Base-by-base conservation (phyloP, 2,888 invertebrate genomes). In the Hesperia comma region DNA sequence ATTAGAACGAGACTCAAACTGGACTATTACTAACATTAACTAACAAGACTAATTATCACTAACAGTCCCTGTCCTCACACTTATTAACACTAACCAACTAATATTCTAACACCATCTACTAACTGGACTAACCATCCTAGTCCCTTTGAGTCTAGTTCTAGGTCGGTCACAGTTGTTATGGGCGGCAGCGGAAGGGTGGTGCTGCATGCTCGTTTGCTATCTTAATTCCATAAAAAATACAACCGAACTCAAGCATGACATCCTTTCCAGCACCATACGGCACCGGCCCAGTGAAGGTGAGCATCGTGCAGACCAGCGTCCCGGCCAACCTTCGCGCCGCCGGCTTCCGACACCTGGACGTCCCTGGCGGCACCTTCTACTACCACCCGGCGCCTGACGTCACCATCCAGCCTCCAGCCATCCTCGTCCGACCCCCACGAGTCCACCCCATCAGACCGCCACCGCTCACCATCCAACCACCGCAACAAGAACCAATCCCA, bases 351-450 rank as follows among this genome's bases (percentile, higher is more conserved):
- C 72, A 78, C 0, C 63, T 86, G 33, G 72, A 79, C 1, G 86
- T 90, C 0, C 83, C 83, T 0, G 89, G 89, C 0, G 90, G 90
- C 6, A 79, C 77, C 3, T 79, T 90, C 75, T 87, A 70, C 81
- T 70, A 89, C 63, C 74, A 75, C 8, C 75, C 79, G 0, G 79
- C 81, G 33, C 88, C 90, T 1, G 86, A 87, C 70, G 79, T 87
- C 0, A 67, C 85, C 63, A 84, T 90, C 69, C 88, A 87, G 51
- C 88, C 88, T 0, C 87, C 90, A 0, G 75, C 90, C 0, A 86
- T 90, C 71, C 72, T 87, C 2, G 81, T 89, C 33, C 75, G 78
- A 6, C 87, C 86, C 0, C 77, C 77, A 0, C 76, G 76, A 2
- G 63, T 82, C 0, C 63, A 72, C 0, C 79, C 85, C 0, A 79